Evolutionary conservation across 2,797 vertebrate species (phyloP).

Genomic region (Echiichthys vipera): DNA sequence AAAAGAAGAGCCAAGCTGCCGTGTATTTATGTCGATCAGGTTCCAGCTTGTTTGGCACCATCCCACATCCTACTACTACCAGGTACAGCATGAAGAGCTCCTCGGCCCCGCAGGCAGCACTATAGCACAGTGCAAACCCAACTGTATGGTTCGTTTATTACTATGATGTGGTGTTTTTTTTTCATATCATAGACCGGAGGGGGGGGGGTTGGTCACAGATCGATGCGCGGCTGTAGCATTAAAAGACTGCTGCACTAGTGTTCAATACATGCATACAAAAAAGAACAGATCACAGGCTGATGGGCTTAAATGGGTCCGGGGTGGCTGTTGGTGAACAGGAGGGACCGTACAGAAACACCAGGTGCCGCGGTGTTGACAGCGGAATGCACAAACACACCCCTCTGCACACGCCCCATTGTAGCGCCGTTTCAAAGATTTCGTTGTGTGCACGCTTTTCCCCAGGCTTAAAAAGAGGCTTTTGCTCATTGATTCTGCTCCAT

Average conservation of each 20-base stretch:
- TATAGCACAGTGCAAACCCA: slow-evolving; percentile 5
- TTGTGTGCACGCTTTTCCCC: slow-evolving; percentile 66
- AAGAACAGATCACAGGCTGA: not conserved
- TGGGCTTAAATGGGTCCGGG: not conserved
- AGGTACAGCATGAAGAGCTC: slow-evolving; percentile 41
- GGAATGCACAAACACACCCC: slow-evolving; percentile 83
- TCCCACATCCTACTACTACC: slow-evolving; percentile 50
- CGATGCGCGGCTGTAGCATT: not conserved
- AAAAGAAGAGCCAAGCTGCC: slow-evolving; percentile 23
- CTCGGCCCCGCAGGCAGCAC: slow-evolving; percentile 40
- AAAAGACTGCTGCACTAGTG: slow-evolving; percentile 25
- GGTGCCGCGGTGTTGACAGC: slow-evolving; percentile 82
- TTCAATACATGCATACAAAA: too few species aligned
- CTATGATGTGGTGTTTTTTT: slow-evolving; percentile 23
- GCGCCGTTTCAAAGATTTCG: slow-evolving; percentile 68
- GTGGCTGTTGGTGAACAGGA: slow-evolving; percentile 27
- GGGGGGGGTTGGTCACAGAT: slow-evolving; percentile 17
- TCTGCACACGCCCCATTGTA: slow-evolving; percentile 81
- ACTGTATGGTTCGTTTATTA: slow-evolving; percentile 26
- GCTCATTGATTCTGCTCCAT: slow-evolving; percentile 32
- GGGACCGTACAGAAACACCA: slow-evolving; percentile 64
- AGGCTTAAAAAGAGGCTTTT: slow-evolving; percentile 34
- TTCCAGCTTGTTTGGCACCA: slow-evolving; percentile 68
- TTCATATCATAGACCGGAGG: not conserved
- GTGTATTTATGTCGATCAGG: slow-evolving; percentile 50